Evolutionary conservation across 1,140 invertebrate genomes (phyloP), one percentile per base, ranked within the genome.

Genomic region (Phortica variegata): DNA sequence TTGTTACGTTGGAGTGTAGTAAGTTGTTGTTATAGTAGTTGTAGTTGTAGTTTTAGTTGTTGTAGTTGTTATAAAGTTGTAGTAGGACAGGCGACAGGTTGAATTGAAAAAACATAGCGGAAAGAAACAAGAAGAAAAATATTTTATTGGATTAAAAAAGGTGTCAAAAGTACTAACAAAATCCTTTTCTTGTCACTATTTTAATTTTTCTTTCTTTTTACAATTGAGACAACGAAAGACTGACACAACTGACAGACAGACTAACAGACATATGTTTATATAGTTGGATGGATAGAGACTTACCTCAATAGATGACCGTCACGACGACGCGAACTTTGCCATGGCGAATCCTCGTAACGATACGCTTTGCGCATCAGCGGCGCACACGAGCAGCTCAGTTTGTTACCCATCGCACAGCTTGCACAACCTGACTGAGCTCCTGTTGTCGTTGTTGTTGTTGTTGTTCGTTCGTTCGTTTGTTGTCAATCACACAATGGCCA

Each of bases 221-320:
- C 42, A 54, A 61, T 57, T 66, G 58, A 43, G 23, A 31, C 29
- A 63, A 62, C 59, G 52, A 53, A 52, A 51, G 29, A 49, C 18
- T n/a, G 33, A 43, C 13, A n/a, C 2, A 15, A 10, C 15, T 18
- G 36, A n/a, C 7, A 10, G 12, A 6, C 33, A 34, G 16, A 7
- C 7, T 10, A 34, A n/a, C 13, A n/a, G 4, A n/a, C 12, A 34
- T 34, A 34, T 10, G 12, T 10, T 31, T 31, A 31, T 26, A 39
- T 12, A 34, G 6, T 37, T 20, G 13, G n/a, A 32, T 19, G 20
- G 21, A 2, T 10, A 29, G 9, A 19, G 17, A 65, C 57, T 79
- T 82, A 95, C 92, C 92, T 91, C 77, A 95, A 83, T 65, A 96
- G 84, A 82, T 95, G 92, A 66, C 90, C 90, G 80, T 93, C 90